A percentile compares a stretch with the other conserved stretches of the same genome.
phyloP scores from a whole-genome alignment of 1,140 invertebrate species.

The Dufourea novaeangliae region DNA sequence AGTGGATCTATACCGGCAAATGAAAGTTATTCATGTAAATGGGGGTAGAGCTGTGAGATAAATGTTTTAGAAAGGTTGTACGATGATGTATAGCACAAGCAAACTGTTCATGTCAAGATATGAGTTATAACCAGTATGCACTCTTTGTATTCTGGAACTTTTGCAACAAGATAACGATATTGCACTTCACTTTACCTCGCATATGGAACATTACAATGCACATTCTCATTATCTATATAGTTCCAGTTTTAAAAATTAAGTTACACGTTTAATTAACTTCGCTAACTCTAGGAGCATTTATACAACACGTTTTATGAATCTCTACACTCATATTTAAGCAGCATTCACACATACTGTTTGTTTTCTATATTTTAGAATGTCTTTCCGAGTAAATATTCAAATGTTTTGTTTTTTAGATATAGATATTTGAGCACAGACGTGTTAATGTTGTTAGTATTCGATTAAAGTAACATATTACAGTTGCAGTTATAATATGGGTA shows the following conservation, averaged over 20 bases:
- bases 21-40: conserved; percentile 51
- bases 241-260: background rate
- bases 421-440: conserved; percentile 3
- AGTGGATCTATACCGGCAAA: conserved; percentile 15
- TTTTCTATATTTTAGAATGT: background rate
- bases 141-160: conserved; percentile 40
- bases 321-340: conserved; percentile 7
- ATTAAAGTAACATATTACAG: conserved; percentile 1
- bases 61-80: conserved; percentile 45
- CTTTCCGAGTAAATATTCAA: background rate
- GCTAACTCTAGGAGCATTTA: background rate
- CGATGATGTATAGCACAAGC: conserved; percentile 22
- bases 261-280: conserved; percentile 21
- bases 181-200: conserved; percentile 49
- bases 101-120: conserved; percentile 34
- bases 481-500: conserved; percentile 38
- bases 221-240: conserved; percentile 24
- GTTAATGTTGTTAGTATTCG: conserved; percentile 1
- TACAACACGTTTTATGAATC: conserved; percentile 5
- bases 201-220: conserved; percentile 31
- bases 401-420: background rate
- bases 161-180: conserved; percentile 36
- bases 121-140: conserved; percentile 26
- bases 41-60: conserved; percentile 43
- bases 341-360: background rate